Evolutionary conservation across 2,888 invertebrate genomes (phyloP).

Genomic region (Drosophila hamatofila): DNA sequence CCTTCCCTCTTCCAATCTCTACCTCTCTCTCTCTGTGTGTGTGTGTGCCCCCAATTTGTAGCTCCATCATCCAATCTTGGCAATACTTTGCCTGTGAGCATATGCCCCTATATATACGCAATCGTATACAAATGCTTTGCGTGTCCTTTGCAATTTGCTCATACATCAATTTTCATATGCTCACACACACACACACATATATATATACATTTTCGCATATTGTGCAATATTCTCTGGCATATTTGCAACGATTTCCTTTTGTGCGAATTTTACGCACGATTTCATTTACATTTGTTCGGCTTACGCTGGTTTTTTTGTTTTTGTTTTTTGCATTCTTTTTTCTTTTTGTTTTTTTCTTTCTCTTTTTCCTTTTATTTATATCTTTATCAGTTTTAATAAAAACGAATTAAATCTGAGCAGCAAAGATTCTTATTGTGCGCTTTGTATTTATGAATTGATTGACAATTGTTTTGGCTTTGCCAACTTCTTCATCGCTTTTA

Average conservation of each 20-base stretch:
- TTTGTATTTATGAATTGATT: conserved; percentile 49
- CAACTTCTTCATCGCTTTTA: neutral
- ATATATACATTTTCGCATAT: conserved; percentile 21
- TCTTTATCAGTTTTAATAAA: conserved; percentile 67
- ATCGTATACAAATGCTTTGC: conserved; percentile 58
- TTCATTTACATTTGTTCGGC: conserved; percentile 74
- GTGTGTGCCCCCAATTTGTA: conserved; percentile 41
- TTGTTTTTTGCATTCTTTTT: conserved; percentile 1
- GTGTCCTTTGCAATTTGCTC: conserved; percentile 74
- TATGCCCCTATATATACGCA: conserved; percentile 12
- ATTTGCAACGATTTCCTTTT: conserved; percentile 68
- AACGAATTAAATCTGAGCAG: conserved; percentile 54
- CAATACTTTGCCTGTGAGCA: conserved; percentile 37
- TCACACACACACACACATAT: conserved; percentile 1
- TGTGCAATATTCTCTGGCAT: conserved; percentile 58
- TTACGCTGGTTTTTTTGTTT: conserved; percentile 40
- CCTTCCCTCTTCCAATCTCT: too few relatives aligned
- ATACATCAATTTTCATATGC: conserved; percentile 76
- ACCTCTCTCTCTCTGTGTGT: neutral
- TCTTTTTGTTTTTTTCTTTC: neutral
- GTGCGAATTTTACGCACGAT: conserved; percentile 77
- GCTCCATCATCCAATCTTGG: conserved; percentile 48
- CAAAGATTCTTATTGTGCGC: conserved; percentile 41
- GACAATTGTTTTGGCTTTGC: conserved; percentile 31
- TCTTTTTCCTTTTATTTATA: conserved; percentile 22